Percentiles rank a stretch among this genome's conserved stretches.
phyloP scores from a whole-genome alignment of 2,113 vertebrate species.

The Carassius carassius region DNA sequence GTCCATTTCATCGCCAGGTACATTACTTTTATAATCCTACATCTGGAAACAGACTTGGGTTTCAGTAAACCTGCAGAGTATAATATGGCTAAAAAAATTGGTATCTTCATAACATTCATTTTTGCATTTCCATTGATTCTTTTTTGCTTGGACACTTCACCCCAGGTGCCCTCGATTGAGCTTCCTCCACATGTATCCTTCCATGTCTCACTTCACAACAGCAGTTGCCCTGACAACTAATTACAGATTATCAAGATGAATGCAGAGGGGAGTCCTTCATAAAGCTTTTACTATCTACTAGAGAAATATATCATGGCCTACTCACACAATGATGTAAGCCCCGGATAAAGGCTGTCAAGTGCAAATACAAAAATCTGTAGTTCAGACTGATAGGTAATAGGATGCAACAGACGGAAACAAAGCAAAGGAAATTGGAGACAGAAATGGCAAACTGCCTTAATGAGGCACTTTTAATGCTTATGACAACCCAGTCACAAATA shows the following conservation, averaged over 20 bases:
- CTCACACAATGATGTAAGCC: constrained; percentile 36
- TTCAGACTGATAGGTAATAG: constrained; percentile 36
- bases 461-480: constrained; percentile 51
- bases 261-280: constrained; percentile 38
- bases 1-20: constrained; percentile 5
- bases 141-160: neutral
- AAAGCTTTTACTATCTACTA: constrained; percentile 19
- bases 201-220: constrained; percentile 28
- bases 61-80: neutral
- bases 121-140: neutral
- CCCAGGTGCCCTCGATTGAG: neutral
- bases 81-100: neutral
- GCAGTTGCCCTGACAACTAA: constrained; percentile 49
- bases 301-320: constrained; percentile 28
- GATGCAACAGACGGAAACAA: constrained; percentile 39
- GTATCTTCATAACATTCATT: neutral
- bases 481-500: constrained; percentile 37
- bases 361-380: neutral
- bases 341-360: constrained; percentile 18
- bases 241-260: constrained; percentile 27
- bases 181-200: constrained; percentile 31
- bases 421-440: constrained; percentile 48
- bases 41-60: neutral
- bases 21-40: constrained; percentile 10
- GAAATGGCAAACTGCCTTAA: constrained; percentile 41